Evolutionary conservation across 1,140 invertebrate genomes (phyloP).

Genomic region (Andricus grossulariae): DNA sequence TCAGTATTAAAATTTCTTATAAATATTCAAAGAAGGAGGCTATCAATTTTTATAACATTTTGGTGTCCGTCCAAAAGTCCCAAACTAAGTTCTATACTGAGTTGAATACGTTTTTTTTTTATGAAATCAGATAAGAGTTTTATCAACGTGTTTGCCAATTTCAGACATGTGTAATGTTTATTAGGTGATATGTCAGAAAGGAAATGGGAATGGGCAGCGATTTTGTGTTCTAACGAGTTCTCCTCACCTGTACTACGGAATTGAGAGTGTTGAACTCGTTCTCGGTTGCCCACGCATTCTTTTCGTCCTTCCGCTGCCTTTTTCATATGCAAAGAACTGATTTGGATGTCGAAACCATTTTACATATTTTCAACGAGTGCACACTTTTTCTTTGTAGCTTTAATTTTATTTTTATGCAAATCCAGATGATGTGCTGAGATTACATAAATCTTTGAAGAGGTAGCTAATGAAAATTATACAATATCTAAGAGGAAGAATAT

Average conservation of each 20-base stretch:
- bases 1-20: too few relatives aligned
- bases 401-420: constrained; percentile 18
- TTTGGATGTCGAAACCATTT: constrained; percentile 4
- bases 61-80: too few relatives aligned
- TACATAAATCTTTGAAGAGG: background rate
- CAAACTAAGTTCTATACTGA: background rate
- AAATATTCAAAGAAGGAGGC: background rate
- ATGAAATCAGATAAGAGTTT: constrained; percentile 5
- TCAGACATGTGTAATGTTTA: constrained; percentile 40
- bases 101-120: background rate
- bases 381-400: constrained; percentile 15
- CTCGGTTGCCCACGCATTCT: constrained; percentile 35
- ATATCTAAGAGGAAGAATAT: background rate
- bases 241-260: constrained; percentile 43
- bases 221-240: constrained; percentile 48
- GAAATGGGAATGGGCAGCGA: constrained; percentile 28
- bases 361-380: constrained; percentile 24
- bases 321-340: constrained; percentile 28
- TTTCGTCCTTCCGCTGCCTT: constrained; percentile 9
- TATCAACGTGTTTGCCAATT: constrained; percentile 19
- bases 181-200: constrained; percentile 37
- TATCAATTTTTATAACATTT: background rate
- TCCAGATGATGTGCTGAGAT: constrained; percentile 12
- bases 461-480: background rate
- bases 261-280: constrained; percentile 40